These are phyloP conservation scores for Australoheros scitulus DNA, from an alignment of 2,113 vertebrate species.

Conservation along the genomic window DNA sequence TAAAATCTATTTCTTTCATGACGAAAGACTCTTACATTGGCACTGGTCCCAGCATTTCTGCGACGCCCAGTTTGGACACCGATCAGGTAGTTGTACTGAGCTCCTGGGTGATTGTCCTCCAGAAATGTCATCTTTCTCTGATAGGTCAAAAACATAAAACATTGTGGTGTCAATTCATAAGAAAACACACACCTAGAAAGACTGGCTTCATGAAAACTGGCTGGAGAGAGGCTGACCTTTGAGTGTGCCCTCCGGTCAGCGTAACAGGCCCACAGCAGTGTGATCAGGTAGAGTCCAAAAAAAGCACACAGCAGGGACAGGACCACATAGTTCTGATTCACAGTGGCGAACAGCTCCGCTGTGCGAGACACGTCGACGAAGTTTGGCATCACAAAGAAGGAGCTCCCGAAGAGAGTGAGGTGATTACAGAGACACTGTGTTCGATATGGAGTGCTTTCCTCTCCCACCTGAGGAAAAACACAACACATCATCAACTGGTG, in stretches of 20 bases:
- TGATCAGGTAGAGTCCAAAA: conserved; percentile 78
- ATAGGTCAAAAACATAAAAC: background rate
- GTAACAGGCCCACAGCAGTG: conserved; percentile 81
- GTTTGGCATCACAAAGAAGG: conserved; percentile 85
- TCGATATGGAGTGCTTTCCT: conserved; percentile 48
- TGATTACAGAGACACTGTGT: conserved; percentile 87
- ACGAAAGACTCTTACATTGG: conserved; percentile 73
- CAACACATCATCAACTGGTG: background rate
- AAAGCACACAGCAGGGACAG: conserved; percentile 79
- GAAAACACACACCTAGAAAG: background rate
- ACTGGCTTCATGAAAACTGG: background rate
- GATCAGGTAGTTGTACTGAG: conserved; percentile 81
- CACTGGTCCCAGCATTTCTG: conserved; percentile 80
- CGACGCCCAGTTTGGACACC: conserved; percentile 83
- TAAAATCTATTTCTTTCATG: background rate
- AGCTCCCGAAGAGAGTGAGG: conserved; percentile 83
- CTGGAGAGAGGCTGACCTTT: conserved; percentile 74
- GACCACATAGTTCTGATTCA: conserved; percentile 82
- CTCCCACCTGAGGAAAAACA: conserved; percentile 78
- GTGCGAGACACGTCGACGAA: conserved; percentile 78
- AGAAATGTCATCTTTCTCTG: conserved; percentile 85
- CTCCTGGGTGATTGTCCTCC: conserved; percentile 81
- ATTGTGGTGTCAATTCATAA: background rate
- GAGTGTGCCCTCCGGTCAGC: conserved; percentile 78
- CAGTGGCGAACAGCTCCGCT: conserved; percentile 73